These are phyloP conservation scores for Lepeophtheirus nordmannii DNA, from an alignment of 2,888 invertebrate genomes.

Conservation along the genomic window DNA sequence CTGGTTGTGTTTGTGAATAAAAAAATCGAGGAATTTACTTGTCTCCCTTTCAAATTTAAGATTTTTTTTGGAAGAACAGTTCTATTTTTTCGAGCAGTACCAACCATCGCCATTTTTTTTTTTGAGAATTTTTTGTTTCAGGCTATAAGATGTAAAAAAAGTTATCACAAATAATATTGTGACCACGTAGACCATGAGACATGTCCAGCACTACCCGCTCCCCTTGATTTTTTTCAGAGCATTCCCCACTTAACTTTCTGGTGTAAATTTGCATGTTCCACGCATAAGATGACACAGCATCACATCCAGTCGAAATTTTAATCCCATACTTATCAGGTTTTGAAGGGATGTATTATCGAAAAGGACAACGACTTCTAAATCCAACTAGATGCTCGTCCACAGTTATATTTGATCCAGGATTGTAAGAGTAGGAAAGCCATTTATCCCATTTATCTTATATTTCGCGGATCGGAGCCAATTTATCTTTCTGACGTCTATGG, in stretches of 20 bases:
- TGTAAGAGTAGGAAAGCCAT: conserved; percentile 1
- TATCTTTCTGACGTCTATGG: neutral
- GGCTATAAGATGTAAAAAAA: neutral
- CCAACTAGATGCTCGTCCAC: conserved; percentile 23
- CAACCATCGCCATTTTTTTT: neutral
- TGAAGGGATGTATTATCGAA: conserved; percentile 23
- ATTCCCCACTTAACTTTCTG: neutral
- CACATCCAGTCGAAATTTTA: conserved; percentile 21
- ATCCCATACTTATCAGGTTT: conserved; percentile 24
- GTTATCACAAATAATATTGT: neutral
- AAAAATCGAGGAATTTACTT: neutral
- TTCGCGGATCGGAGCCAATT: neutral
- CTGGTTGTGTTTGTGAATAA: neutral
- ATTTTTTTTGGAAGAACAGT: neutral
- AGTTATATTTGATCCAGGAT: conserved; percentile 20
- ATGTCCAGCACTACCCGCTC: neutral
- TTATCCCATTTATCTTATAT: neutral
- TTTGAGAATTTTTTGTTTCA: neutral
- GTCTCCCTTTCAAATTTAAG: neutral
- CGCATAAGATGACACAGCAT: conserved; percentile 14
- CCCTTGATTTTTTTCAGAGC: neutral
- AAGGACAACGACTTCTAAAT: conserved; percentile 22
- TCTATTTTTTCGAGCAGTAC: neutral
- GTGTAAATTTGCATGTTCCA: neutral
- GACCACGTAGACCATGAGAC: neutral